Percentiles rank a stretch among this genome's conserved stretches.
Conservation (phyloP, 2,888 invertebrate genomes). For the Caenorhabditis sp. region DNA sequence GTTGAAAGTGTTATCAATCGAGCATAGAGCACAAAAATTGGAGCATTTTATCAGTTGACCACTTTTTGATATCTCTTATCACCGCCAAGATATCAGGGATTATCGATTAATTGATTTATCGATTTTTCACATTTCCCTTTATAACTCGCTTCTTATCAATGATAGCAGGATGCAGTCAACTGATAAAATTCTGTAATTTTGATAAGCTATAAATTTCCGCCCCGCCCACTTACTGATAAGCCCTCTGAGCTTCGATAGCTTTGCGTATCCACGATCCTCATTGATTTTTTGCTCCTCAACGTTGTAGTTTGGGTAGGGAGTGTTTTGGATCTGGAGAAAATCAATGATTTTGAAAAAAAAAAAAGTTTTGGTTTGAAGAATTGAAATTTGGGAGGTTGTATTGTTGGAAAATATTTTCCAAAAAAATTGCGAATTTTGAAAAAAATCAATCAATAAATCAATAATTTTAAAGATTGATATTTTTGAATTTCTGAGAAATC, state of each 20-base stretch:
- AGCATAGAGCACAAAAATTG: too few species aligned
- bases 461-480: too few species aligned
- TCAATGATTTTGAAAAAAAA: too few species aligned
- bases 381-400: too few species aligned
- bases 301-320: conserved; percentile 28
- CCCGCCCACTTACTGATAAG: conserved; percentile 47
- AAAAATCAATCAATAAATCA: too few species aligned
- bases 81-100: background rate
- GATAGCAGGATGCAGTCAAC: too few species aligned
- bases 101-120: background rate
- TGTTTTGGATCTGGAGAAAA: conserved; percentile 33
- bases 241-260: conserved; percentile 48
- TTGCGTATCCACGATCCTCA: conserved; percentile 31
- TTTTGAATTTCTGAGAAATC: too few species aligned
- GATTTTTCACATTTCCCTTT: background rate
- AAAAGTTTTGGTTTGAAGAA: too few species aligned
- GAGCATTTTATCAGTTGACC: too few species aligned
- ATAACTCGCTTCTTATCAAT: too few species aligned
- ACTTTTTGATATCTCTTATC: background rate
- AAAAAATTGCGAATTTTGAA: too few species aligned
- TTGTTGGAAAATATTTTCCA: too few species aligned
- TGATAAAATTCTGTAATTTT: background rate
- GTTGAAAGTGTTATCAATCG: background rate
- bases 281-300: conserved; percentile 46
- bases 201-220: background rate